phyloP scores from a whole-genome alignment of 1,140 invertebrate genomes.

The Polypedilum pembai region DNA sequence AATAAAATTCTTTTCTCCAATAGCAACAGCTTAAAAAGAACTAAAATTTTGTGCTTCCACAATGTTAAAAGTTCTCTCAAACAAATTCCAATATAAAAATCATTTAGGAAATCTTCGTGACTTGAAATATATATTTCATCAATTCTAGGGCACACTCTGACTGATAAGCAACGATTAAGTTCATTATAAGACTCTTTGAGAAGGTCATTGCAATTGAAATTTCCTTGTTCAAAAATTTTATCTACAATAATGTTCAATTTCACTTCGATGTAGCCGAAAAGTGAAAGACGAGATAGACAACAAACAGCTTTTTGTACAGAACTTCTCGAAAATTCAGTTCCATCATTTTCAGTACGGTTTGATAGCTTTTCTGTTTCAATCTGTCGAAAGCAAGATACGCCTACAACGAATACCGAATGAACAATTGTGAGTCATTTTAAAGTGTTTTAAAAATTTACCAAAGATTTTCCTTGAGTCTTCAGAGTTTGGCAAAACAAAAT shows the following conservation, averaged over 20 bases:
- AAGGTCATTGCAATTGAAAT: conserved; percentile 83
- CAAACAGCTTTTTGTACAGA: conserved; percentile 54
- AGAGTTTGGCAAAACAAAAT: conserved; percentile 88
- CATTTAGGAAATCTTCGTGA: not conserved
- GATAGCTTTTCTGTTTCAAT: conserved; percentile 74
- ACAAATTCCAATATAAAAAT: conserved; percentile 16
- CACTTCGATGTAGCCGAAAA: conserved; percentile 88
- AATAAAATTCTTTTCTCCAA: conserved; percentile 87
- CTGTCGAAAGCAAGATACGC: conserved; percentile 93
- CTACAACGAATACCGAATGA: not conserved
- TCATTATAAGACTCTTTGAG: conserved; percentile 89
- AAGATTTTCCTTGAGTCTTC: not conserved
- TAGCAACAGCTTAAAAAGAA: conserved; percentile 88
- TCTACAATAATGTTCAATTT: conserved; percentile 94
- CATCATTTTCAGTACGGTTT: conserved; percentile 25
- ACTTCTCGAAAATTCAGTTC: conserved; percentile 54
- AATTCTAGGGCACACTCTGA: not conserved
- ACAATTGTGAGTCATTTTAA: not conserved
- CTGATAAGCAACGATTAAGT: conserved; percentile 71
- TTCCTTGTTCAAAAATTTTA: conserved; percentile 93
- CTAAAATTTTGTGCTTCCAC: conserved; percentile 86
- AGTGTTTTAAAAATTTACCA: not conserved
- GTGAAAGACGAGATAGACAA: conserved; percentile 77
- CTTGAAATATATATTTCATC: not conserved
- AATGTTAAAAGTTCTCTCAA: not conserved